Evolutionary conservation across 2,797 vertebrate species (phyloP), one percentile per base, ranked within the genome.

Genomic region (Bovichtus diacanthus): DNA sequence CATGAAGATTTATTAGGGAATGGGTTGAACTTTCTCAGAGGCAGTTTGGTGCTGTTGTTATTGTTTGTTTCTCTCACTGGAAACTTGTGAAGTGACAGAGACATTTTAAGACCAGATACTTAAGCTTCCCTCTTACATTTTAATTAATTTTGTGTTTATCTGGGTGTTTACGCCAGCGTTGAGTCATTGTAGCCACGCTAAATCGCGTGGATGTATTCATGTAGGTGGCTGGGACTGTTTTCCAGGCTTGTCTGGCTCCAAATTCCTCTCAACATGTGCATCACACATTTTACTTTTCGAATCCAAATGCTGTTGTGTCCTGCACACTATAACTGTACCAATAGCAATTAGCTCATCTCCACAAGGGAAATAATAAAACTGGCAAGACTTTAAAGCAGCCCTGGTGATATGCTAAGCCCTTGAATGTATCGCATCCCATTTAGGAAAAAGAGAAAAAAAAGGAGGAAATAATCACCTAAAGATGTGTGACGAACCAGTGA

Each of bases 341-440:
- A 87, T 79, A 77, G 87, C 82, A 92, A 92, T 91, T 93, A 90
- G 81, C 88, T 92, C 88, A 93, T 92, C 86, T 87, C 76, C 70
- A 84, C 41, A 43, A 62, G 44, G 83, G 70, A 83, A 89, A 90
- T 86, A 91, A 88, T 80, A 81, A 43, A 70, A 68, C 86, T 93
- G 92, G 92, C 90, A 88, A 55, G 76, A 89, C 82, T 83, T 93
- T 21, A 92, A 84, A 90, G 88, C 38, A 31, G 55, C 34, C 29
- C 3, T 55, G 31, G 61, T 73, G 81, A 85, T 84, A 76, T 66
- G 65, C 19, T 46, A 11, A 82, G 34, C 55, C 62, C 61, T 87
- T 75, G 77, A 86, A 87, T 87, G 64, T 55, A 81, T 85, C 49
- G 63, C 54, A 21, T 88, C 81, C 54, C 64, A 58, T 78, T 70